phyloP scores from a whole-genome alignment of 2,797 vertebrate genomes.

The Mycteria americana region DNA sequence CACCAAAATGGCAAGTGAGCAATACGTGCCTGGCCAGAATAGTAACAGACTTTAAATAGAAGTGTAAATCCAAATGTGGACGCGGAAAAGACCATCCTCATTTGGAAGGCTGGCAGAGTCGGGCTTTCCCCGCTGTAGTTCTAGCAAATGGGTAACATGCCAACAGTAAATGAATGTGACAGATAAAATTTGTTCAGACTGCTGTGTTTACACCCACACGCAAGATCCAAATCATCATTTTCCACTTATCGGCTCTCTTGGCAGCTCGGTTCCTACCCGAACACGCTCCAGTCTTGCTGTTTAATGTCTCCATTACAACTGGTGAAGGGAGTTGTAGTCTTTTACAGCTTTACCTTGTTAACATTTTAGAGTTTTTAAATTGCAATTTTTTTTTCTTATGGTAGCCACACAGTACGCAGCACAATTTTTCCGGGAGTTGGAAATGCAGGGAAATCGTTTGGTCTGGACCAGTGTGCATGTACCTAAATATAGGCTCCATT shows the following conservation, averaged over 20 bases:
- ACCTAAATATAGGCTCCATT: neutral
- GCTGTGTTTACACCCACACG: constrained; percentile 66
- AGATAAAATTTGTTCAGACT: constrained; percentile 62
- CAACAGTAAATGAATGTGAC: constrained; percentile 57
- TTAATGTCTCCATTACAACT: constrained; percentile 59
- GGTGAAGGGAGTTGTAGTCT: constrained; percentile 51
- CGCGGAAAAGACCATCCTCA: constrained; percentile 27
- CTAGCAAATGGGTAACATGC: constrained; percentile 8
- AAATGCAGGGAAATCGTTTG: neutral
- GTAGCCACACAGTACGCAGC: neutral
- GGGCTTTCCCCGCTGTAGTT: neutral
- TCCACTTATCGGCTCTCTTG: constrained; percentile 59
- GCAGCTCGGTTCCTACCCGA: constrained; percentile 40
- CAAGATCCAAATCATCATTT: constrained; percentile 51
- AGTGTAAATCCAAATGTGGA: neutral
- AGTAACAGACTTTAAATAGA: neutral
- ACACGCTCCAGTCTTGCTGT: constrained; percentile 53
- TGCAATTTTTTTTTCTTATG: neutral
- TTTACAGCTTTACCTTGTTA: constrained; percentile 54
- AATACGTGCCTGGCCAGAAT: neutral
- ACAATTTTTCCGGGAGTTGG: constrained; percentile 9
- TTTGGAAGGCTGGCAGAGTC: constrained; percentile 36
- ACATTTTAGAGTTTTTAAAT: constrained; percentile 9
- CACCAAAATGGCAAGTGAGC: neutral
- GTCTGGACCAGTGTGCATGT: neutral